A percentile compares a stretch with the other conserved stretches of the same genome.
Evolutionary conservation across 2,888 invertebrate genomes (phyloP).

Genomic region (Abrostola tripartita): DNA sequence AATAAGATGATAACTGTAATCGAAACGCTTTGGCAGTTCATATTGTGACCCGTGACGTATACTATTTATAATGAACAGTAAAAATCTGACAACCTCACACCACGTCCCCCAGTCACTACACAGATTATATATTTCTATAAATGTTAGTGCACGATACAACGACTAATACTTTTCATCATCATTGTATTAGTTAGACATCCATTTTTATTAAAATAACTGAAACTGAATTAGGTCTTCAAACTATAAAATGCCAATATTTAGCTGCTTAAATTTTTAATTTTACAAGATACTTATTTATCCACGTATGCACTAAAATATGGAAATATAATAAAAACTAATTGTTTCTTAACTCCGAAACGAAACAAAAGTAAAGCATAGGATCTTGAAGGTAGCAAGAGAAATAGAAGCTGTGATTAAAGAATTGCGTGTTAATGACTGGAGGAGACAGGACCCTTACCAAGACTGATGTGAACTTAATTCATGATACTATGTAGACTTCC

Average conservation of each 20-base stretch:
- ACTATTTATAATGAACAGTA: slow-evolving; percentile 22
- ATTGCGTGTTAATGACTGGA: slow-evolving; percentile 78
- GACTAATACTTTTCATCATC: neutral
- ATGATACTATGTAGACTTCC: slow-evolving; percentile 48
- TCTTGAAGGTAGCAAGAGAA: slow-evolving; percentile 69
- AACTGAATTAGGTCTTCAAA: neutral
- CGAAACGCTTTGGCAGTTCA: slow-evolving; percentile 52
- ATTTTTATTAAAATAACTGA: too few species aligned
- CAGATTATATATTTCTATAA: slow-evolving; percentile 66
- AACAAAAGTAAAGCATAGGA: slow-evolving; percentile 65
- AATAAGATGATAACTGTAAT: slow-evolving; percentile 32
- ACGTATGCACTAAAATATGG: slow-evolving; percentile 65
- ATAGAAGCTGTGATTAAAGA: slow-evolving; percentile 72
- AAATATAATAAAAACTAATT: slow-evolving; percentile 48
- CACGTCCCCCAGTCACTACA: slow-evolving; percentile 82
- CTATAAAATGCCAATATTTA: neutral
- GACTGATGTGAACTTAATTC: slow-evolving; percentile 40
- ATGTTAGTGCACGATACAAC: slow-evolving; percentile 50
- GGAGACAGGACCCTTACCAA: slow-evolving; percentile 66
- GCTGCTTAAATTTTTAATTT: neutral
- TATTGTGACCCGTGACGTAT: slow-evolving; percentile 55
- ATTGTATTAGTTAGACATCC: too few species aligned
- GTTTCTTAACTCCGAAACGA: slow-evolving; percentile 51
- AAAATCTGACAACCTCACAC: slow-evolving; percentile 72
- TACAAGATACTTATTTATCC: neutral